Conservation (phyloP, 23 tunicate genomes). For the Aplidium turbinatum region DNA sequence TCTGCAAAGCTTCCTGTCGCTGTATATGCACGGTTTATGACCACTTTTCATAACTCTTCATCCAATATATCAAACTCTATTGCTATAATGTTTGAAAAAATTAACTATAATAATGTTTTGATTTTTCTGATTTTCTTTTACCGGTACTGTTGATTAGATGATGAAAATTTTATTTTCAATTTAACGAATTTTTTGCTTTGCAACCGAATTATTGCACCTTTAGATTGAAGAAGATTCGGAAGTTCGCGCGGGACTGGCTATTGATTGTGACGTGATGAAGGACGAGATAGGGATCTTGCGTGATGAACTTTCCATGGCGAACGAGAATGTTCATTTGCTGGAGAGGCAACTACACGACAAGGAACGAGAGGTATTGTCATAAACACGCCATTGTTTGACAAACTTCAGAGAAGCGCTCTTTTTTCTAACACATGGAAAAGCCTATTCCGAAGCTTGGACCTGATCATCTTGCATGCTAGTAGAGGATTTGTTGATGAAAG, state of each 20-base stretch:
- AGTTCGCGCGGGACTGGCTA: constrained; percentile 30
- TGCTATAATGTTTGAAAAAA: neutral
- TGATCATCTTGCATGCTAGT: too few species aligned
- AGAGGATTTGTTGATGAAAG: neutral
- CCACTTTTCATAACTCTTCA: neutral
- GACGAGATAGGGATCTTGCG: constrained; percentile 37
- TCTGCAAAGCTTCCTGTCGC: too few species aligned
- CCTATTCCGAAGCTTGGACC: too few species aligned
- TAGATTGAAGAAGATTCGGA: constrained; percentile 44
- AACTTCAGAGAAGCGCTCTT: too few species aligned
- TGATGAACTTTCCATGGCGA: constrained; percentile 43
- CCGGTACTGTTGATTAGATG: neutral
- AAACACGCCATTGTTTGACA: too few species aligned
- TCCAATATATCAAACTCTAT: neutral
- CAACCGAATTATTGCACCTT: neutral
- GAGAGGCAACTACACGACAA: constrained; percentile 64
- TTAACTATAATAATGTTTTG: neutral
- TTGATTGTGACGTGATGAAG: constrained; percentile 40
- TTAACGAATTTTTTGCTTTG: neutral
- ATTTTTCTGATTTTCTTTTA: neutral
- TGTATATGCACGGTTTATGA: too few species aligned
- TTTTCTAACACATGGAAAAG: too few species aligned
- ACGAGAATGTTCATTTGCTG: constrained; percentile 43
- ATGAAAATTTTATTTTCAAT: neutral
- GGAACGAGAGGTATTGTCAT: constrained; percentile 74